Evolutionary conservation across 2,113 vertebrate species (phyloP).

Genomic region (Ailuropoda melanoleuca): DNA sequence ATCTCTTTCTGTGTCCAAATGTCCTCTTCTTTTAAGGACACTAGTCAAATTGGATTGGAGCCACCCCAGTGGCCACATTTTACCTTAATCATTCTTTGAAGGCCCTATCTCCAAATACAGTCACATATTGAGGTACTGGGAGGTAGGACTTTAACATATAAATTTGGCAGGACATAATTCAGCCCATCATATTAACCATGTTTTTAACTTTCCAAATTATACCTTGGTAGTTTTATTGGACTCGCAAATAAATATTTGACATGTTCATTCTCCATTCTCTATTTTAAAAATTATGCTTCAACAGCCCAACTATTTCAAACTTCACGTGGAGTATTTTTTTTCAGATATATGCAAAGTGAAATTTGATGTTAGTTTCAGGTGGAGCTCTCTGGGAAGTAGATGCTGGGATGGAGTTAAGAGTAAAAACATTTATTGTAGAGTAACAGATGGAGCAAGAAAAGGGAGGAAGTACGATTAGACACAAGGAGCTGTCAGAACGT

Average conservation of each 20-base stretch:
- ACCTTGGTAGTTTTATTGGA: not conserved
- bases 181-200: not conserved
- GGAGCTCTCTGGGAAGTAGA: not conserved
- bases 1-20: not conserved
- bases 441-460: slow-evolving; percentile 22
- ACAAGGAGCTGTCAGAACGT: not conserved
- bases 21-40: not conserved
- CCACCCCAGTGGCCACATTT: not conserved
- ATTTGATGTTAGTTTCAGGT: not conserved
- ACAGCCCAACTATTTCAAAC: not conserved
- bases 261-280: not conserved
- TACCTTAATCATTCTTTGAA: not conserved
- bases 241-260: not conserved
- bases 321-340: not conserved
- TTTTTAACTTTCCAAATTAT: slow-evolving; percentile 9
- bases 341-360: not conserved
- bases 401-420: not conserved
- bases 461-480: not conserved
- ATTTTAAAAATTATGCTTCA: not conserved
- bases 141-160: not conserved
- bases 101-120: not conserved
- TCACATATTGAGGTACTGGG: not conserved
- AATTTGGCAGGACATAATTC: not conserved
- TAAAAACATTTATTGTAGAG: slow-evolving; percentile 17
- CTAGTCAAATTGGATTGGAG: not conserved